Percentiles rank a stretch among this genome's conserved stretches.
Evolutionary conservation across 2,888 invertebrate genomes (phyloP).

Genomic region (Hymenopus coronatus): DNA sequence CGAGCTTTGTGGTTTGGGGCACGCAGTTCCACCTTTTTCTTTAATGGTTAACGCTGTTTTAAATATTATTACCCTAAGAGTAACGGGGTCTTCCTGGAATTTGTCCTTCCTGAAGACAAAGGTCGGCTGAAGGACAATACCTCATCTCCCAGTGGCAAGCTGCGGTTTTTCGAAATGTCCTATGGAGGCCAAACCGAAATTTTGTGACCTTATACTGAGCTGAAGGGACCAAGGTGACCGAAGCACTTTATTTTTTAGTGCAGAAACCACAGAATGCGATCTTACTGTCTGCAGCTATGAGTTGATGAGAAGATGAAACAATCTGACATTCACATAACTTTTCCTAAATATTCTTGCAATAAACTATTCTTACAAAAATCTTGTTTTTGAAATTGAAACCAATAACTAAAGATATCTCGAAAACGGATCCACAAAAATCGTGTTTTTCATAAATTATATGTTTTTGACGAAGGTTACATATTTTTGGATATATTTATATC

Average conservation of each 20-base stretch:
- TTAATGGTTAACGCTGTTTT: not conserved
- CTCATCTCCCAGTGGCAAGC: not conserved
- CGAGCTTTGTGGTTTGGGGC: not conserved
- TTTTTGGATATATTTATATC: too few relatives aligned
- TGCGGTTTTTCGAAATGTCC: not conserved
- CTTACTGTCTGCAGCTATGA: not conserved
- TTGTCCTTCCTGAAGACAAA: not conserved
- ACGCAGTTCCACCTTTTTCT: not conserved
- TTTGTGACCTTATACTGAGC: not conserved
- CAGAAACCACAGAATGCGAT: not conserved
- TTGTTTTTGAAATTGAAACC: too few relatives aligned
- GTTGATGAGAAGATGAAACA: too few relatives aligned
- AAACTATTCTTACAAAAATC: too few relatives aligned
- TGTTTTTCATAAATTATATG: too few relatives aligned
- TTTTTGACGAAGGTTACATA: too few relatives aligned
- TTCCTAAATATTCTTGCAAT: too few relatives aligned
- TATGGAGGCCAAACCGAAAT: not conserved
- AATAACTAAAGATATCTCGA: too few relatives aligned
- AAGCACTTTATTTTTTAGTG: not conserved
- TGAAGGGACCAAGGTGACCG: not conserved
- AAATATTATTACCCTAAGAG: not conserved
- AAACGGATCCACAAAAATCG: too few relatives aligned
- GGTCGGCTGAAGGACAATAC: not conserved
- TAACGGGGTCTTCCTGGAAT: not conserved
- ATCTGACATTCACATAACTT: too few relatives aligned